phyloP scores from a whole-genome alignment of 2,888 invertebrate species.

The Coleophora flavipennella region DNA sequence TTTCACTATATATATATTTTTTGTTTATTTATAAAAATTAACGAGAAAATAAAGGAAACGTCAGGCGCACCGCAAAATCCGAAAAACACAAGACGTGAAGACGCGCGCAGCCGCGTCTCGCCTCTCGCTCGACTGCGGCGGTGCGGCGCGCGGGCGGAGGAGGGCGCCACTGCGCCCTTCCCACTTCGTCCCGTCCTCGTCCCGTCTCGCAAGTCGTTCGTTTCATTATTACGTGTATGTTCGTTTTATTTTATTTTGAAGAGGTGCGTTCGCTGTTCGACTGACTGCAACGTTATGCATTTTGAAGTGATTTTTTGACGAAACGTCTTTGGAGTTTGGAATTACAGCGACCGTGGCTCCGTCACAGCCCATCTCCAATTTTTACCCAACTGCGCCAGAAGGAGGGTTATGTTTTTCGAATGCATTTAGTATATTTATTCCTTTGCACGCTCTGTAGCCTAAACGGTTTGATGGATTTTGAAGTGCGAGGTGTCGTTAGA shows the following conservation, averaged over 20 bases:
- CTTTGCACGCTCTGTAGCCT: no score
- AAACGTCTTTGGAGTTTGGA: no score
- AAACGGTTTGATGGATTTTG: no score
- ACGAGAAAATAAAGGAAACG: slow-evolving; percentile 50
- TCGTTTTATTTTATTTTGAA: slow-evolving; percentile 54
- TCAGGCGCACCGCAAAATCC: slow-evolving; percentile 61
- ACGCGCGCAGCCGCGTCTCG: slow-evolving; percentile 62
- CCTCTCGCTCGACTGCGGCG: slow-evolving; percentile 59
- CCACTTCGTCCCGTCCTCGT: slow-evolving; percentile 55
- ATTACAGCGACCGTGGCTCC: no score
- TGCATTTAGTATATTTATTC: no score
- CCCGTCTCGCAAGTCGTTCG: slow-evolving; percentile 53
- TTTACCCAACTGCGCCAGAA: no score
- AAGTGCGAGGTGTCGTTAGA: no score
- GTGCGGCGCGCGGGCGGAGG: slow-evolving; percentile 37
- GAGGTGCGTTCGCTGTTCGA: slow-evolving; percentile 23
- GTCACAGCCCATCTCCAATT: no score
- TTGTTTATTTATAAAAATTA: slow-evolving; percentile 38
- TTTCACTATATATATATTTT: slow-evolving; percentile 35
- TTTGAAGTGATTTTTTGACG: slow-evolving; percentile 17
- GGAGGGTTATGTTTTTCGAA: no score
- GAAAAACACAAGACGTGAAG: slow-evolving; percentile 65
- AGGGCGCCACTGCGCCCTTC: slow-evolving; percentile 20
- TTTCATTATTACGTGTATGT: slow-evolving; percentile 34
- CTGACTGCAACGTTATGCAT: no score